Evolutionary conservation across 2,113 vertebrate species (phyloP).

Genomic region (Zosterops lateralis): DNA sequence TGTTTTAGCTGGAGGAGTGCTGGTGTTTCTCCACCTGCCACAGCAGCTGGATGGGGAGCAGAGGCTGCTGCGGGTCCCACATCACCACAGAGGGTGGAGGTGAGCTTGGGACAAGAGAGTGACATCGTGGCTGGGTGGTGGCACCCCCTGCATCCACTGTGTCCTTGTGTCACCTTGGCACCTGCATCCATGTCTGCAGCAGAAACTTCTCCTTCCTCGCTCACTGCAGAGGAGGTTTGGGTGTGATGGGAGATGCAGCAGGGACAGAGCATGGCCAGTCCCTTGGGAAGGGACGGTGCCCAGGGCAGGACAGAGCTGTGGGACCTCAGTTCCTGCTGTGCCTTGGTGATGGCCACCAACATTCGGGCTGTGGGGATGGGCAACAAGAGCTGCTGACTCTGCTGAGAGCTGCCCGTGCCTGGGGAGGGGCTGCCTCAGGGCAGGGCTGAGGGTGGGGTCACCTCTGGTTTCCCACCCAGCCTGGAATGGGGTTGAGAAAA

Average conservation of each 20-base stretch:
- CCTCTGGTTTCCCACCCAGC: neutral
- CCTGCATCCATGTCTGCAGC: neutral
- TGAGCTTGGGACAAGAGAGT: neutral
- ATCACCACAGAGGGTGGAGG: neutral
- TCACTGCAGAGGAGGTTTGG: neutral
- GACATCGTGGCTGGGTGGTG: neutral
- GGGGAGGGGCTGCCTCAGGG: neutral
- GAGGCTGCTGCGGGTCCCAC: accelerated
- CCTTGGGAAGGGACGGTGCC: neutral
- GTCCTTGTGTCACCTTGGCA: neutral
- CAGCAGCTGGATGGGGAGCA: neutral
- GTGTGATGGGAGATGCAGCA: neutral
- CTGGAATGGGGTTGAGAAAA: accelerated
- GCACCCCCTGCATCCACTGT: accelerated
- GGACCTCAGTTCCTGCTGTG: neutral
- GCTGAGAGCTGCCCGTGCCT: accelerated
- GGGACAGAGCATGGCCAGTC: accelerated
- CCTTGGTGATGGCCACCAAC: accelerated
- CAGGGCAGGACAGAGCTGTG: neutral
- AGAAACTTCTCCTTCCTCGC: neutral
- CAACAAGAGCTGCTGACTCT: neutral
- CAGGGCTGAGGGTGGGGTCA: neutral
- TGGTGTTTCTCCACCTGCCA: neutral
- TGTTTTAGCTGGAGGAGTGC: neutral
- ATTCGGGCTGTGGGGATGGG: accelerated